These are phyloP conservation scores for Muraenolepis orangiensis DNA, from an alignment of 2,797 vertebrate species.

Conservation along the genomic window DNA sequence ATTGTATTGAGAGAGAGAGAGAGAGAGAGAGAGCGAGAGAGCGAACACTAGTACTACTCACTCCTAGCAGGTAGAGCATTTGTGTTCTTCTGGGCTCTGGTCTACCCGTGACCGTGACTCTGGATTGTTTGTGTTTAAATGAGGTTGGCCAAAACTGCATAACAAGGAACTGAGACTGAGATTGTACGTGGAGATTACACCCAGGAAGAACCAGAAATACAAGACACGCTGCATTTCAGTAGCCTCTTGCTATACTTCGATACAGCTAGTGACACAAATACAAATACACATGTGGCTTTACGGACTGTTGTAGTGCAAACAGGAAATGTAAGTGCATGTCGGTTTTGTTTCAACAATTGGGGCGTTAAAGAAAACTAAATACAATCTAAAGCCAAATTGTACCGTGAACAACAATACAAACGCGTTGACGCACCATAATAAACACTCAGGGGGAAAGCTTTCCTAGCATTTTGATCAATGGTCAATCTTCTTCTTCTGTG, in stretches of 20 bases:
- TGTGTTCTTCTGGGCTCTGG: constrained; percentile 22
- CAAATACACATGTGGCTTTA: neutral
- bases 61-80: constrained; percentile 67
- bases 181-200: constrained; percentile 13
- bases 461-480: no score
- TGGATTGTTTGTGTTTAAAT: neutral
- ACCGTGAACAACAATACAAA: neutral
- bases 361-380: no score
- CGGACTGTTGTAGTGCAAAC: neutral
- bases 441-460: neutral
- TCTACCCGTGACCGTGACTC: constrained; percentile 8
- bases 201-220: constrained; percentile 44
- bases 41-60: constrained; percentile 43
- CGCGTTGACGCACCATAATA: neutral
- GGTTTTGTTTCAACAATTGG: no score
- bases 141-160: neutral
- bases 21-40: neutral
- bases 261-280: neutral
- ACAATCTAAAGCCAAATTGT: neutral
- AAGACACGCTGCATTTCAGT: constrained; percentile 38
- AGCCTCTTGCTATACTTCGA: neutral
- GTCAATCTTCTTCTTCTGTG: neutral
- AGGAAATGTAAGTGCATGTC: neutral
- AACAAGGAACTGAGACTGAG: neutral
- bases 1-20: neutral